A percentile compares a stretch with the other conserved stretches of the same genome.
Evolutionary conservation across 2,888 invertebrate genomes (phyloP).

Genomic region (Ichneumon xanthorius): DNA sequence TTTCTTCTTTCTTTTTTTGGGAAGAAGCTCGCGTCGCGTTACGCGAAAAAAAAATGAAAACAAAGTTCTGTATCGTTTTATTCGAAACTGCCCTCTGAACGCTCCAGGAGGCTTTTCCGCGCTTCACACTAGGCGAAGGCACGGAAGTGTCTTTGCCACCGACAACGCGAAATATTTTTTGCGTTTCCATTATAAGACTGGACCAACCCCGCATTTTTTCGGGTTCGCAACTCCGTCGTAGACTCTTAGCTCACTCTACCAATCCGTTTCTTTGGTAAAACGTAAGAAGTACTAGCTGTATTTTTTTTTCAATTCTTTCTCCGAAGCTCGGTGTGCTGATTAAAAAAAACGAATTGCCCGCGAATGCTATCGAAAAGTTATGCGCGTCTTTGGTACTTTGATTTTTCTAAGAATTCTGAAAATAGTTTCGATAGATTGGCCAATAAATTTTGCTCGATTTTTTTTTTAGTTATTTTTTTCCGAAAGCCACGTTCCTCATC

Average conservation of each 20-base stretch:
- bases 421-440: constrained; percentile 49
- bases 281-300: constrained; percentile 32
- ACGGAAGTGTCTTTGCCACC: constrained; percentile 18
- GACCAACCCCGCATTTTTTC: constrained; percentile 45
- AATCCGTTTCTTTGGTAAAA: constrained; percentile 54
- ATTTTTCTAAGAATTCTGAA: constrained; percentile 35
- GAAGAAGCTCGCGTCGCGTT: constrained; percentile 22
- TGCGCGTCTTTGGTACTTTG: not conserved
- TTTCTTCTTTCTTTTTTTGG: constrained; percentile 28
- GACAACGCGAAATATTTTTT: constrained; percentile 39
- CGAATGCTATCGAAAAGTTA: constrained; percentile 33
- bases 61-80: constrained; percentile 31
- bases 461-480: not conserved
- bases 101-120: constrained; percentile 12
- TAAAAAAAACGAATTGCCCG: constrained; percentile 25
- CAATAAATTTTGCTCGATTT: constrained; percentile 23
- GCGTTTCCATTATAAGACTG: constrained; percentile 64
- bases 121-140: constrained; percentile 31
- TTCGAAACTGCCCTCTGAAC: constrained; percentile 27
- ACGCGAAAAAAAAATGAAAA: not conserved
- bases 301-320: constrained; percentile 49
- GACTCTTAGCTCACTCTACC: constrained; percentile 46
- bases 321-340: constrained; percentile 55
- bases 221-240: constrained; percentile 48
- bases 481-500: constrained; percentile 32